A percentile compares a stretch with the other conserved stretches of the same genome.
These are phyloP conservation scores for Bombyx mori DNA, from an alignment of 1,140 invertebrate genomes.

Conservation along the genomic window DNA sequence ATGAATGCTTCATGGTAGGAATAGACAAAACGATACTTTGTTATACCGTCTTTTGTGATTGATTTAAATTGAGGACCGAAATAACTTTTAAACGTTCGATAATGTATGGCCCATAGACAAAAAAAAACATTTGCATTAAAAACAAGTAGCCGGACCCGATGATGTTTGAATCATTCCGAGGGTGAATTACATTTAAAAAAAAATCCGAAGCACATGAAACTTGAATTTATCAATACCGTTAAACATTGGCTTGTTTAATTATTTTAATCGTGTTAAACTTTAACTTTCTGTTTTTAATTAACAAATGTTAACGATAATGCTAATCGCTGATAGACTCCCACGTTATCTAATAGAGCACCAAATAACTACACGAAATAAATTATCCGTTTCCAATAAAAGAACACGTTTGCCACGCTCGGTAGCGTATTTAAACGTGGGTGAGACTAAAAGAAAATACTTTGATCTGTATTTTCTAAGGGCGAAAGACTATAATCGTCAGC, in stretches of 20 bases:
- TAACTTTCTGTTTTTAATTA: too few relatives aligned
- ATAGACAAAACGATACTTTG: too few relatives aligned
- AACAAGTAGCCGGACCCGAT: too few relatives aligned
- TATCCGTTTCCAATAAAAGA: slow-evolving; percentile 66
- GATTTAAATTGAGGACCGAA: too few relatives aligned
- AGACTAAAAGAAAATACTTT: neutral
- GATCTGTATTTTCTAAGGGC: neutral
- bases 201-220: neutral
- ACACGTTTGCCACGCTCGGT: slow-evolving; percentile 36
- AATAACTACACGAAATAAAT: slow-evolving; percentile 68
- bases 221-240: neutral
- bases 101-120: too few relatives aligned
- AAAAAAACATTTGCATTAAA: too few relatives aligned
- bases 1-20: too few relatives aligned
- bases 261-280: neutral
- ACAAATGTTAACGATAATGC: neutral
- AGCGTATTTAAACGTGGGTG: slow-evolving; percentile 24
- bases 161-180: too few relatives aligned
- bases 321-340: slow-evolving; percentile 25
- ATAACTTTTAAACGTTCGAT: too few relatives aligned
- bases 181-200: neutral
- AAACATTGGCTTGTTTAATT: neutral
- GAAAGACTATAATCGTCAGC: neutral
- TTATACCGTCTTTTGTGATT: too few relatives aligned
- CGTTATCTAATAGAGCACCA: slow-evolving; percentile 53